Base-by-base conservation (phyloP, 1,140 invertebrate species). In the Drosophila lacertosa region DNA sequence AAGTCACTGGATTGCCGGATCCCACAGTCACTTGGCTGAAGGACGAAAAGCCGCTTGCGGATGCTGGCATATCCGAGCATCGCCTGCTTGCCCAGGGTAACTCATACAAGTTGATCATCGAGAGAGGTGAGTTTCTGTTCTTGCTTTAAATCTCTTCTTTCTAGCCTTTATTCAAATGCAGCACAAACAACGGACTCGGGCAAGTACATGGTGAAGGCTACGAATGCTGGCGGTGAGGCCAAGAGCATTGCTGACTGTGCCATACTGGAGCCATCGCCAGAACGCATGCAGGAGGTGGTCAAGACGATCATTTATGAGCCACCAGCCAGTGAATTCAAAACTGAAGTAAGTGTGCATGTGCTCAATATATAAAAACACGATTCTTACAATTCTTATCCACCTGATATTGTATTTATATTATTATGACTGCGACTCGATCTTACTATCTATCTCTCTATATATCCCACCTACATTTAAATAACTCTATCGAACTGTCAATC, bases 221-320 rank as follows among this genome's bases (percentile, higher is more conserved):
- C 93, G 0, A 96, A 96, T 91, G 92, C 93, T 33, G 95, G 95
- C 11, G 96, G 96, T 3, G 95, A 96, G 91, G 95, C 95, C 20
- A 94, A 95, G 84, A 95, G 95, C 88, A 94, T 95, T 63, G 95
- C 95, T 4, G 95, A 96, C 90, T 94, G 96, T 69, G 93, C 95
- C 50, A 94, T 96, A 5, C 93, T 95, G 57, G 95, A 96, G 72
- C 94, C 94, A 33, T 93, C 93, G n/a, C 94, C 94, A 0, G 94
- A 95, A 65, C 93, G 94, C 4, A 93, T 94, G 93, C 92, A 94
- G 15, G 94, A 94, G 81, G 93, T 94, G n/a, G 93, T 94, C 22
- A 94, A 94, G 89, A 94, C 94, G 11, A 92, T 94, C 29, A 92
- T 94, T 4, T 94, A 94, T 67, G 94, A 94, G 93, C 93, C 75